Percentiles rank a stretch among this genome's conserved stretches.
phyloP scores from a whole-genome alignment of 1,140 invertebrate genomes.

The Oncopeltus fasciatus region DNA sequence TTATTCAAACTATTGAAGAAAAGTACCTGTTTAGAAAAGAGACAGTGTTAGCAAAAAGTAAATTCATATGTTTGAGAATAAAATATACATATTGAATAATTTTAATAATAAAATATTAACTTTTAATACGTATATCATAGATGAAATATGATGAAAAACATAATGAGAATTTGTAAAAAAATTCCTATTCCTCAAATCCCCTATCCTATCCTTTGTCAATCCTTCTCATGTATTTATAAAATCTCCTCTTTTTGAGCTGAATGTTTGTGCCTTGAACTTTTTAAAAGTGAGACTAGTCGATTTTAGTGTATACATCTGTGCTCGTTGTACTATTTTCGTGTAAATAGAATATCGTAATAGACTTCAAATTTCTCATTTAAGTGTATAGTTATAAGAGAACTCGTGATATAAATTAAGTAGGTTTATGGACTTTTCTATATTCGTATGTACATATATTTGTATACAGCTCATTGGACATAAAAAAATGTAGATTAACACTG shows the following conservation, averaged over 20 bases:
- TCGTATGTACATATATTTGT: background rate
- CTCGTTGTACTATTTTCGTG: conserved; percentile 1
- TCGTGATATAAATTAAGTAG: conserved; percentile 3
- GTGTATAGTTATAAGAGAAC: background rate
- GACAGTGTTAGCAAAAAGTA: too few species aligned
- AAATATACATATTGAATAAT: too few species aligned
- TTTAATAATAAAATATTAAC: too few species aligned
- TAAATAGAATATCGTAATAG: background rate
- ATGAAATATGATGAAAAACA: too few species aligned
- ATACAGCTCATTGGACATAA: background rate
- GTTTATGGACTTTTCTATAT: conserved; percentile 1
- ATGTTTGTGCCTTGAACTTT: conserved; percentile 2
- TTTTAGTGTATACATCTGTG: conserved; percentile 4
- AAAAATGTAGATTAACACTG: conserved; percentile 4
- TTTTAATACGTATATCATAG: too few species aligned
- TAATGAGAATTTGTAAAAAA: too few species aligned
- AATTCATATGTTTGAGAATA: too few species aligned
- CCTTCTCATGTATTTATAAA: background rate
- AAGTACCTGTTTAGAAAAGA: too few species aligned
- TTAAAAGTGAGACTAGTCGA: background rate
- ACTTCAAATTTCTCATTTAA: background rate
- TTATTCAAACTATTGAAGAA: too few species aligned
- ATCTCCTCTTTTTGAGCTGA: background rate
- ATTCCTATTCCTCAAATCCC: background rate
- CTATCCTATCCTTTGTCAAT: background rate